These are phyloP conservation scores for Chelonia mydas DNA, from an alignment of 2,797 vertebrate genomes.

Conservation along the genomic window DNA sequence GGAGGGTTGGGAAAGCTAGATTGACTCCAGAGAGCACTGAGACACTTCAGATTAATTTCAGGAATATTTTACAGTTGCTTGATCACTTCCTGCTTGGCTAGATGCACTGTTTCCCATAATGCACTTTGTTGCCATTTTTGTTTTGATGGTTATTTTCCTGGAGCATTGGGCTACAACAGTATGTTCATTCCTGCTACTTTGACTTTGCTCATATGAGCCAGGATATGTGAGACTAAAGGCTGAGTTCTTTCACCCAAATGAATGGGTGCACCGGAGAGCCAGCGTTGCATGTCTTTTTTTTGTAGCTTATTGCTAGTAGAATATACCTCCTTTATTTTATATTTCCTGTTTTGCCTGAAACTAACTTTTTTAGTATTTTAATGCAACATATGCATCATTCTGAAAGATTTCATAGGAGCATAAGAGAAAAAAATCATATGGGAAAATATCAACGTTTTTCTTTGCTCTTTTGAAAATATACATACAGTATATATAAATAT, in stretches of 20 bases:
- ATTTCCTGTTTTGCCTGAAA: background rate
- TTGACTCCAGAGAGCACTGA: background rate
- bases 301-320: background rate
- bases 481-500: background rate
- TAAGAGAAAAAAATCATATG: background rate
- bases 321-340: background rate
- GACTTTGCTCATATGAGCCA: constrained; percentile 18
- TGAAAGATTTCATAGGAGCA: background rate
- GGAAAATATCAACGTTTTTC: background rate
- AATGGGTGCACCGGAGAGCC: background rate
- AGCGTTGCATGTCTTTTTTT: background rate
- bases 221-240: background rate
- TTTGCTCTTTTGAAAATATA: background rate
- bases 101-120: background rate
- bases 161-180: constrained; percentile 10
- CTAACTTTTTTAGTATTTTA: background rate
- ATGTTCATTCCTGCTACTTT: constrained; percentile 11
- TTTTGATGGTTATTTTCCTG: background rate
- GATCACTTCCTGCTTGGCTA: background rate
- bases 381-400: background rate
- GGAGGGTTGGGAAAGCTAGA: constrained; percentile 30
- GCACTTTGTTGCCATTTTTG: background rate
- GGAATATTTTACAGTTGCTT: too few species aligned
- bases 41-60: background rate
- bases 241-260: constrained; percentile 28